Percentiles rank a stretch among this genome's conserved stretches.
Conservation (phyloP, 2,888 invertebrate genomes). For the Mythimna pallens region DNA sequence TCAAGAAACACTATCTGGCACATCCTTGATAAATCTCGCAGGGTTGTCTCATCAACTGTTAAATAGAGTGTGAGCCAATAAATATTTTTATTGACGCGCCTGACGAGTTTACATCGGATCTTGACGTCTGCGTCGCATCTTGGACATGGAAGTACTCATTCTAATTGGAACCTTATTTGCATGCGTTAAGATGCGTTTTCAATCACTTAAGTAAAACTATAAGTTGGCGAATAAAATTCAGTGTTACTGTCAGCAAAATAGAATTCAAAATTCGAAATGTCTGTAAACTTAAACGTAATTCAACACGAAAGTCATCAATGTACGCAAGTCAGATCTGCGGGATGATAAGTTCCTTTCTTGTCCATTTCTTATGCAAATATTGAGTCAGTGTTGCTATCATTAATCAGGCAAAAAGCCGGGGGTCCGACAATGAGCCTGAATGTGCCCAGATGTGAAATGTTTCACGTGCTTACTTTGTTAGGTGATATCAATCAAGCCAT, state of each 20-base stretch:
- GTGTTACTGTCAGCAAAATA: slow-evolving; percentile 61
- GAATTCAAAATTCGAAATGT: slow-evolving; percentile 65
- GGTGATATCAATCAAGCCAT: slow-evolving; percentile 76
- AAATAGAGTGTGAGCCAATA: slow-evolving; percentile 89
- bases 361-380: slow-evolving; percentile 90
- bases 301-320: slow-evolving; percentile 83
- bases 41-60: slow-evolving; percentile 86
- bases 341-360: slow-evolving; percentile 86
- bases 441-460: slow-evolving; percentile 71
- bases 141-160: slow-evolving; percentile 46
- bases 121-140: slow-evolving; percentile 69
- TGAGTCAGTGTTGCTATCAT: slow-evolving; percentile 88
- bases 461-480: slow-evolving; percentile 71
- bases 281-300: slow-evolving; percentile 63
- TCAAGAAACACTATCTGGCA: slow-evolving; percentile 56
- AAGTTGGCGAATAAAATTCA: slow-evolving; percentile 57
- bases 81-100: slow-evolving; percentile 90
- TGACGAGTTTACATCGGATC: slow-evolving; percentile 79
- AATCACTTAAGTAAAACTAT: slow-evolving; percentile 11
- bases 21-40: slow-evolving; percentile 79
- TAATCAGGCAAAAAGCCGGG: slow-evolving; percentile 85
- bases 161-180: slow-evolving; percentile 68
- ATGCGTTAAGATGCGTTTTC: slow-evolving; percentile 65
- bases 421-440: slow-evolving; percentile 76
- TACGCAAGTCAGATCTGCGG: slow-evolving; percentile 81